Conservation (phyloP, 2,797 vertebrate species). For the Caiman crocodilus region DNA sequence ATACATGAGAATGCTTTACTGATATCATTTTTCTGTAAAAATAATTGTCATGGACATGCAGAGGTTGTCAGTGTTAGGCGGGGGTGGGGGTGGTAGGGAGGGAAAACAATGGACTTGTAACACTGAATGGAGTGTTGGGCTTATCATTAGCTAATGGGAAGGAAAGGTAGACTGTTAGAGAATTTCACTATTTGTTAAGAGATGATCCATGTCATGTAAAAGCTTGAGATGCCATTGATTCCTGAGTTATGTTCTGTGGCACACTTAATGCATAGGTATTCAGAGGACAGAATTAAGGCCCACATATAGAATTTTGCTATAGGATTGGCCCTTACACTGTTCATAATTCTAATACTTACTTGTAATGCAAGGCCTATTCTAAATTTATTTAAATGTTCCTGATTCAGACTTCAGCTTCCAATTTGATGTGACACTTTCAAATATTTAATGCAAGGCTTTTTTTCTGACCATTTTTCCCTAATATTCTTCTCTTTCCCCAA, state of each 20-base stretch:
- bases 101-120: not conserved
- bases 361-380: not conserved
- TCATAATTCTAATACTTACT: not conserved
- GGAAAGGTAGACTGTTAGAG: not conserved
- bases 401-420: not conserved
- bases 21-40: not conserved
- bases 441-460: not conserved
- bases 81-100: not conserved
- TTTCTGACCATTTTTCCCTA: not conserved
- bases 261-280: not conserved
- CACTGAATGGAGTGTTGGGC: not conserved
- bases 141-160: not conserved
- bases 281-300: not conserved
- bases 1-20: not conserved
- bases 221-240: not conserved
- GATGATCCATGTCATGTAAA: not conserved
- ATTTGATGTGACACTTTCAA: not conserved
- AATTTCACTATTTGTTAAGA: not conserved
- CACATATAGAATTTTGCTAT: not conserved
- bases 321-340: not conserved
- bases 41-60: not conserved
- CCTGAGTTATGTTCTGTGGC: not conserved
- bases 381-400: not conserved
- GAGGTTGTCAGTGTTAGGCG: not conserved
- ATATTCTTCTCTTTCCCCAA: not conserved